phyloP scores from a whole-genome alignment of 2,797 vertebrate genomes.

The Harpagifer antarcticus region DNA sequence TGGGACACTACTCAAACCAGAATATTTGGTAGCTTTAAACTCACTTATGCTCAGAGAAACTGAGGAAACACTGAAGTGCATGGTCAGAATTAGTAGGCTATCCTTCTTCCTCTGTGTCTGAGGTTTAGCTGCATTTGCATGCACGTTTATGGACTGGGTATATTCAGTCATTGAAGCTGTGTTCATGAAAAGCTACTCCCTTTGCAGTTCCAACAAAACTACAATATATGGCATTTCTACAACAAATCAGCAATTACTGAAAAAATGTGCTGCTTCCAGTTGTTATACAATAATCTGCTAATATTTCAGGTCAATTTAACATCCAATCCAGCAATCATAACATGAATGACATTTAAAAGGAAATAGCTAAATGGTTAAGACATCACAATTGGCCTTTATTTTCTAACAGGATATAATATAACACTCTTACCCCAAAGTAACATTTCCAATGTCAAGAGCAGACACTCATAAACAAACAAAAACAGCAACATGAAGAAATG shows the following conservation, averaged over 20 bases:
- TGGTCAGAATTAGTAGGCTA: background rate
- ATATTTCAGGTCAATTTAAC: background rate
- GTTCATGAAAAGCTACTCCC: background rate
- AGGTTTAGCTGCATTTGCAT: constrained; percentile 16
- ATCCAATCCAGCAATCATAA: background rate
- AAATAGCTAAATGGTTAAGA: constrained; percentile 14
- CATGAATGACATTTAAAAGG: background rate
- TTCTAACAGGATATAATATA: constrained; percentile 50
- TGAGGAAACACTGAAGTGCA: constrained; percentile 4
- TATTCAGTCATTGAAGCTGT: background rate
- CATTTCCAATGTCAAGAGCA: constrained; percentile 49
- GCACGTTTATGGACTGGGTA: constrained; percentile 1
- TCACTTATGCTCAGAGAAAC: background rate
- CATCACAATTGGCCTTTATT: constrained; percentile 69
- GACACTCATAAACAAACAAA: constrained; percentile 1
- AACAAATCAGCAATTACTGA: background rate
- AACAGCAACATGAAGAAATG: constrained; percentile 44
- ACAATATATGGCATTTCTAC: background rate
- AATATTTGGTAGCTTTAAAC: constrained; percentile 50
- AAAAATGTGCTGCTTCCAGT: background rate
- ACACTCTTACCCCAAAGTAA: constrained; percentile 53
- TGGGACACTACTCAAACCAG: background rate
- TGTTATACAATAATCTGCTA: background rate
- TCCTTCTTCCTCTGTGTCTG: background rate
- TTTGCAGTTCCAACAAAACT: background rate